A percentile compares a stretch with the other conserved stretches of the same genome.
phyloP scores from a whole-genome alignment of 2,113 vertebrate species.

The Rhizomys pruinosus region DNA sequence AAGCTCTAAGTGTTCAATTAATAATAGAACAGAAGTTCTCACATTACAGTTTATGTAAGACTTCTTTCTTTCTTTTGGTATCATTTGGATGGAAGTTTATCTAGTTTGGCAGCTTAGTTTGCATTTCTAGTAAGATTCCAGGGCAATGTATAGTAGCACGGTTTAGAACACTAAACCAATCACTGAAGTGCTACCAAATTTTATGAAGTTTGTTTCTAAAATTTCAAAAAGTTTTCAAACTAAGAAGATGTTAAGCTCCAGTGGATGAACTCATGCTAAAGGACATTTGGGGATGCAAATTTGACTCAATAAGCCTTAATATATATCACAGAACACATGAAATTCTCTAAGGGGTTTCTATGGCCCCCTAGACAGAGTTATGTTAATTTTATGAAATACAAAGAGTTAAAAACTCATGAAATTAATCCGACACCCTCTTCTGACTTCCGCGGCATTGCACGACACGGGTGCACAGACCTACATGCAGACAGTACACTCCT shows the following conservation, averaged over 20 bases:
- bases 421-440: too few relatives aligned
- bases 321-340: too few relatives aligned
- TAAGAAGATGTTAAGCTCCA: not conserved
- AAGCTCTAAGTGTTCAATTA: not conserved
- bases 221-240: not conserved
- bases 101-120: not conserved
- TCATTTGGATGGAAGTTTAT: not conserved
- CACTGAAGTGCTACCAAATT: not conserved
- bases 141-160: not conserved
- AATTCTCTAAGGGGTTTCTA: too few relatives aligned
- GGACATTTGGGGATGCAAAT: too few relatives aligned
- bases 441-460: too few relatives aligned
- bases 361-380: not conserved
- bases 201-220: not conserved
- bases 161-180: not conserved
- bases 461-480: too few relatives aligned
- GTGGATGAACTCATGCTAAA: too few relatives aligned
- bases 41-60: not conserved
- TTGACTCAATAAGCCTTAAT: too few relatives aligned
- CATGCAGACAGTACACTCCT: too few relatives aligned
- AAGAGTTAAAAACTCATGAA: not conserved
- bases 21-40: not conserved
- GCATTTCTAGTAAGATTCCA: not conserved
- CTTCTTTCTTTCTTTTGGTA: not conserved
- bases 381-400: not conserved